Base-by-base conservation (phyloP, 2,113 vertebrate genomes). In the Arothron firmamentum region DNA sequence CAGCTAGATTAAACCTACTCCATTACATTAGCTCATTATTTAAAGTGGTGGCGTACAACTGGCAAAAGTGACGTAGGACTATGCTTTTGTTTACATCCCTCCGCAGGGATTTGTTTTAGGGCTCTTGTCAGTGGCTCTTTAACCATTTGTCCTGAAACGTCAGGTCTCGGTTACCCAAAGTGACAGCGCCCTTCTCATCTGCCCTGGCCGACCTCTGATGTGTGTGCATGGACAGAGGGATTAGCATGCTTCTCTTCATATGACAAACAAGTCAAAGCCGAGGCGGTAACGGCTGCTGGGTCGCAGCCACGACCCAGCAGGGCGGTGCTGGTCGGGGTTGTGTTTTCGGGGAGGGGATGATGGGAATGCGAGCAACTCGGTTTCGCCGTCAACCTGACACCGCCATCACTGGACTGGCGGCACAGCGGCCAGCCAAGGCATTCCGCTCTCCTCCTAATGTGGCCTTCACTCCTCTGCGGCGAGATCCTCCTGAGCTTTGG, bases 321-420 rank as follows among this genome's bases (percentile, higher is more conserved):
- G 3, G 12, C 56, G 46, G 51, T 52, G 54, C 28, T 43, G 55
- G 47, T 70, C 14, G 72, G 75, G 63, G 68, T 72, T 78, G 53
- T 74, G 70, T 83, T 80, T 80, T 69, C 56, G 74, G 82, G 84
- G 79, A 78, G 73, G 68, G 75, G 80, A 72, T 28, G 56, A 65
- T 42, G 81, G 81, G 85, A 85, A 85, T 87, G 76, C 49, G 41
- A 72, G 71, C 54, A 80, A 79, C 67, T 72, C 18, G 5, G 74
- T 65, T 57, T 77, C 82, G 62, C 60, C 71, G 77, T 79, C 59
- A 87, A 89, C 78, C 79, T 73, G 87, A 89, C 81, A 88, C 85
- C 83, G 2, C 56, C 72, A 70, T 72, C 70, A 62, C 56, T 25
- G 25, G 75, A 78, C 62, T 65, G 68, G 62, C 6, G 47, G 75